Percentiles rank a stretch among this genome's conserved stretches.
These are phyloP conservation scores for Eubasilissa regina DNA, from an alignment of 1,140 invertebrate species.

Conservation along the genomic window DNA sequence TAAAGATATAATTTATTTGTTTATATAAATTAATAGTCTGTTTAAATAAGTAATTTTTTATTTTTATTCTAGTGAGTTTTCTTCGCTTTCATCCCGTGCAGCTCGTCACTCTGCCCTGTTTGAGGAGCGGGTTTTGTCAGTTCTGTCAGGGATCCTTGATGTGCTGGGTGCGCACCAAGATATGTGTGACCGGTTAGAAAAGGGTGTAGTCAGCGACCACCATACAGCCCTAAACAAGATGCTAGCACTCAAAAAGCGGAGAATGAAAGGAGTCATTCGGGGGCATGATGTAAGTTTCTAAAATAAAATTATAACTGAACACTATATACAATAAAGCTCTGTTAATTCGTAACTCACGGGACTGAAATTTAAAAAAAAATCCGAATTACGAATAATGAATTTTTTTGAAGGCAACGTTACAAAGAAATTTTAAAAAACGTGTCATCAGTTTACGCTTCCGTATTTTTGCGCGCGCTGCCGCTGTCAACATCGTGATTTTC, in stretches of 20 bases:
- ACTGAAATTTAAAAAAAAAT: too few species aligned
- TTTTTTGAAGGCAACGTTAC: too few species aligned
- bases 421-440: too few species aligned
- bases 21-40: too few species aligned
- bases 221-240: conserved; percentile 80
- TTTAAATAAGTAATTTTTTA: conserved; percentile 4
- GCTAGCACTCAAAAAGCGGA: conserved; percentile 79
- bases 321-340: too few species aligned
- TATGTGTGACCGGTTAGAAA: conserved; percentile 81
- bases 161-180: conserved; percentile 67
- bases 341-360: too few species aligned
- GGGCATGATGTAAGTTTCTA: conserved; percentile 63
- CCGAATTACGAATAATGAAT: too few species aligned
- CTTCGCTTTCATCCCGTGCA: conserved; percentile 61
- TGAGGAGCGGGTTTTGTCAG: conserved; percentile 59
- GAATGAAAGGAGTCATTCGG: conserved; percentile 80
- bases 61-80: conserved; percentile 62
- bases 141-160: conserved; percentile 77
- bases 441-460: too few species aligned
- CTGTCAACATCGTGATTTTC: too few species aligned
- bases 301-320: too few species aligned
- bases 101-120: conserved; percentile 63
- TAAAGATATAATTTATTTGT: too few species aligned
- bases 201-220: conserved; percentile 80
- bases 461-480: too few species aligned